These are phyloP conservation scores for Acanthosoma haemorrhoidale DNA, from an alignment of 2,888 invertebrate genomes.

Conservation along the genomic window DNA sequence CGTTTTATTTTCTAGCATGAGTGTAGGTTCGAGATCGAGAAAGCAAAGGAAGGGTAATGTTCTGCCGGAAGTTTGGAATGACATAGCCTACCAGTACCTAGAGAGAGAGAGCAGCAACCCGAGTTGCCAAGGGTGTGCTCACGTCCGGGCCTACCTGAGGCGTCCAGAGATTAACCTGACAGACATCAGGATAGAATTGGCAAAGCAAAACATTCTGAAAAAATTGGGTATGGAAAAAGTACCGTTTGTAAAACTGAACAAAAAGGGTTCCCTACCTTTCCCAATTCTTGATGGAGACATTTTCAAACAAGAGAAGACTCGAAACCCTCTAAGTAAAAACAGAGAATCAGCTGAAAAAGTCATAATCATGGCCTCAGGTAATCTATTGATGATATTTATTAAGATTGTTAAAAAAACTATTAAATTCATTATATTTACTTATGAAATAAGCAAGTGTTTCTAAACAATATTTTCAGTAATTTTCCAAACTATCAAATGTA, in stretches of 20 bases:
- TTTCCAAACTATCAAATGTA: too few species aligned
- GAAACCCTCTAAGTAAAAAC: not conserved
- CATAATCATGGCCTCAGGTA: conserved; percentile 3
- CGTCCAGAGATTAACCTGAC: conserved; percentile 49
- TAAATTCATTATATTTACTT: not conserved
- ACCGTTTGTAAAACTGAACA: conserved; percentile 52
- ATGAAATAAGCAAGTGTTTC: not conserved
- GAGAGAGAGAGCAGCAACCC: conserved; percentile 9
- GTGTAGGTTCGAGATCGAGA: not conserved
- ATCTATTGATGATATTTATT: not conserved
- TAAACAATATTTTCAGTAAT: too few species aligned
- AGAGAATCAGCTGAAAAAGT: not conserved
- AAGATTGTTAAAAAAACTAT: not conserved
- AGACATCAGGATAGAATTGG: conserved; percentile 68
- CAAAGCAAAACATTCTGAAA: conserved; percentile 77
- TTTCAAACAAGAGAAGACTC: not conserved
- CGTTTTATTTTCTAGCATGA: not conserved
- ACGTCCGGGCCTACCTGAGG: conserved; percentile 23
- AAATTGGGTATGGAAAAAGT: conserved; percentile 72
- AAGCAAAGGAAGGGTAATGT: not conserved
- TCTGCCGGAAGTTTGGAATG: conserved; percentile 29
- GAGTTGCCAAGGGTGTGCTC: conserved; percentile 33
- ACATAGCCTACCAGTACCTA: conserved; percentile 25
- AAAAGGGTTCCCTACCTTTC: conserved; percentile 61
- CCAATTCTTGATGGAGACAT: conserved; percentile 48